Conservation (phyloP, 2,113 vertebrate genomes). For the Ptilonorhynchus violaceus region DNA sequence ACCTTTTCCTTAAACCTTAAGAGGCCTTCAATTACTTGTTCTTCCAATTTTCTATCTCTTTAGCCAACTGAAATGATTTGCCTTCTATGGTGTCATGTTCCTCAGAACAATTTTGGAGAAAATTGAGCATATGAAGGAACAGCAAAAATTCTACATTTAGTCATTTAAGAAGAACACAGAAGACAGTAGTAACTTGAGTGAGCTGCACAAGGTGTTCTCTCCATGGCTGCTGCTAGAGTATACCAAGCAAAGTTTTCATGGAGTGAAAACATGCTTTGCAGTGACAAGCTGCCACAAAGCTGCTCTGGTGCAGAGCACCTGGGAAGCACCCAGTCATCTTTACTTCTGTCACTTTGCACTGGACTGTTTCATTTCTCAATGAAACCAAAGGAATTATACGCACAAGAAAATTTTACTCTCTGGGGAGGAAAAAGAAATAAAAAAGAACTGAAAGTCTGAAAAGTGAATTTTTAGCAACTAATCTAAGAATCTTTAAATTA, state of each 20-base stretch:
- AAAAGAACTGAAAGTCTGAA: neutral
- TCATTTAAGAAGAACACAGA: neutral
- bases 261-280: neutral
- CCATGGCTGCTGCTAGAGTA: neutral
- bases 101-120: neutral
- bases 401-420: neutral
- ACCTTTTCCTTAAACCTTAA: neutral
- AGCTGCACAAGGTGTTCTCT: neutral
- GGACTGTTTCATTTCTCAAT: neutral
- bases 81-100: neutral
- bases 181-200: neutral
- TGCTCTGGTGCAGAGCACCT: neutral
- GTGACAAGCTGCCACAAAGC: neutral
- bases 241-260: neutral
- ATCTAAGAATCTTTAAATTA: neutral
- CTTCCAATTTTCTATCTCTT: neutral
- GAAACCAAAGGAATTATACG: neutral
- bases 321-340: neutral
- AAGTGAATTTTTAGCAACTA: neutral
- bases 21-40: neutral
- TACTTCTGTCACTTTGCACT: neutral
- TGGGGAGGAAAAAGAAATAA: rapidly evolving
- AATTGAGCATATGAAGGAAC: neutral
- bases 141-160: neutral
- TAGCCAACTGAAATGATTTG: neutral